These are phyloP conservation scores for Enteromius unitaeniatus DNA, from an alignment of 2,797 vertebrate species.

Conservation along the genomic window DNA sequence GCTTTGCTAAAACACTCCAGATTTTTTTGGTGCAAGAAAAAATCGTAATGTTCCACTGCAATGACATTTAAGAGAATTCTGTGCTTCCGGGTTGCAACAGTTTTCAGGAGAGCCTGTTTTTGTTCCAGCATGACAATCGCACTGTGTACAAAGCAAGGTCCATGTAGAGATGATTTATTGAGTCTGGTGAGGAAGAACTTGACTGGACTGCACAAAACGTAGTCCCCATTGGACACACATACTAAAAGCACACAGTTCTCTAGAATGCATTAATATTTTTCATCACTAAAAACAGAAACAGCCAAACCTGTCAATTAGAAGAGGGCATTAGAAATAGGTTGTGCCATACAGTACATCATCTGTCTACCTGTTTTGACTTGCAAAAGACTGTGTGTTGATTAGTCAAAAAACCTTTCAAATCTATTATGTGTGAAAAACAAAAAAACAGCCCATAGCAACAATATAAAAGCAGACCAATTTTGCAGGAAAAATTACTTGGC, in stretches of 20 bases:
- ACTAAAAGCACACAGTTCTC: neutral
- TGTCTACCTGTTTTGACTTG: neutral
- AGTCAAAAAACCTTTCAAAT: neutral
- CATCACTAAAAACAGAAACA: neutral
- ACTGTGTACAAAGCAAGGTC: conserved; percentile 19
- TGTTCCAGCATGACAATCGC: neutral
- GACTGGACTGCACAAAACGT: neutral
- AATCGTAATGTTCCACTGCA: neutral
- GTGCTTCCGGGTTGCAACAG: neutral
- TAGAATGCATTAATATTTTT: neutral
- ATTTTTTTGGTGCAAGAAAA: neutral
- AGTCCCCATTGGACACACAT: neutral
- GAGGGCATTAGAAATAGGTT: neutral
- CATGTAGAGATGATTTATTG: conserved; percentile 23
- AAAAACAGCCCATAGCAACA: neutral
- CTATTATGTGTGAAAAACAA: conserved; percentile 10
- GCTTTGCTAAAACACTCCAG: neutral
- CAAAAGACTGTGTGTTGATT: conserved; percentile 10
- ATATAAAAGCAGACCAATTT: neutral
- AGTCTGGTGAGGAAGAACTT: conserved; percentile 21
- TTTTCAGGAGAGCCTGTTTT: neutral
- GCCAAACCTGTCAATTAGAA: neutral
- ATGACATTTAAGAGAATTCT: neutral
- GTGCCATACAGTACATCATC: neutral
- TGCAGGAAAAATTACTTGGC: neutral